phyloP scores from a whole-genome alignment of 2,888 invertebrate species.

The Ornithoptera priamus region DNA sequence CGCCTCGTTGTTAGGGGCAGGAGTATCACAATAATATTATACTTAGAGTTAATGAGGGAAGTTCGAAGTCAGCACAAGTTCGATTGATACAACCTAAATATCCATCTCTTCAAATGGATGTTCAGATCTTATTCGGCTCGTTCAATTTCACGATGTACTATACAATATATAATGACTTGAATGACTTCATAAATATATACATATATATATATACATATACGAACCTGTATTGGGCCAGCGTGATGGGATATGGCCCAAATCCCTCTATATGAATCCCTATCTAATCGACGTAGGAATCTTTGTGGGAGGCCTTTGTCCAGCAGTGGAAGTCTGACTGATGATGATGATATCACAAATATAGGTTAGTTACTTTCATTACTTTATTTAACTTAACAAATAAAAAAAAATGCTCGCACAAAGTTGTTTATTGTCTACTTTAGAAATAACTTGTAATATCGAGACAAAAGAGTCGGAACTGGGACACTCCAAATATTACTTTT shows the following conservation, averaged over 20 bases:
- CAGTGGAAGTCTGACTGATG: neutral
- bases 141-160: neutral
- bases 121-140: neutral
- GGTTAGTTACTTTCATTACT: neutral
- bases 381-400: neutral
- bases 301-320: neutral
- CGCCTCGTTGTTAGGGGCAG: no score
- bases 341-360: no score
- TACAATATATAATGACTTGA: neutral
- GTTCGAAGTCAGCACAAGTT: constrained; percentile 8
- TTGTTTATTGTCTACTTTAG: constrained; percentile 1
- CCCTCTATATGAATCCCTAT: neutral
- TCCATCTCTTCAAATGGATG: neutral
- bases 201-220: neutral
- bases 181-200: neutral
- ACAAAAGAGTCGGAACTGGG: constrained; percentile 1
- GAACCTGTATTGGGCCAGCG: neutral
- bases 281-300: neutral
- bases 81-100: constrained; percentile 6
- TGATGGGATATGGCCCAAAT: neutral
- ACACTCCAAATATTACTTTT: constrained; percentile 1
- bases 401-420: neutral
- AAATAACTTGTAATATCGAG: constrained; percentile 2
- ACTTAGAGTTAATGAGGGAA: constrained; percentile 16
- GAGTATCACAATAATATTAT: neutral